phyloP scores from a whole-genome alignment of 2,797 vertebrate species.

The Syngnathus rostellatus region DNA sequence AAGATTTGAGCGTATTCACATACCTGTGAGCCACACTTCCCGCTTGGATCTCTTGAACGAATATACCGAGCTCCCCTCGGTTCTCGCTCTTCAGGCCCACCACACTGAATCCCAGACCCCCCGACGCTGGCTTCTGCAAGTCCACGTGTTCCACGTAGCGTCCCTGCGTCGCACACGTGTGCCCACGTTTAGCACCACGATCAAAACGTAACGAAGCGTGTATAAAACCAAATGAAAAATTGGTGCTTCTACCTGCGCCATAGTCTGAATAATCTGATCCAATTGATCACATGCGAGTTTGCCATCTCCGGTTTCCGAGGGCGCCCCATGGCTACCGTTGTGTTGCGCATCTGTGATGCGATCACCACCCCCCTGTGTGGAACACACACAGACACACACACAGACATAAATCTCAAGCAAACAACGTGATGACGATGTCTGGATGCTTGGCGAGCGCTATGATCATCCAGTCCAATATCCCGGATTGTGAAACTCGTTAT shows the following conservation, averaged over 20 bases:
- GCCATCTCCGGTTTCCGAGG: constrained; percentile 60
- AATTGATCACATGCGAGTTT: constrained; percentile 74
- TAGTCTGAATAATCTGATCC: constrained; percentile 78
- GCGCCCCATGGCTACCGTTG: constrained; percentile 68
- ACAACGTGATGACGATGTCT: background rate
- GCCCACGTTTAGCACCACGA: constrained; percentile 4
- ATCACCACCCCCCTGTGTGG: constrained; percentile 40
- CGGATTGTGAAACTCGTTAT: constrained; percentile 35
- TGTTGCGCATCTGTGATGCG: constrained; percentile 64
- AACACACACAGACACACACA: background rate
- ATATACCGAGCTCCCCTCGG: constrained; percentile 92
- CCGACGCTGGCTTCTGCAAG: constrained; percentile 80
- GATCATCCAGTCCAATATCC: background rate
- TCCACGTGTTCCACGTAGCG: constrained; percentile 81
- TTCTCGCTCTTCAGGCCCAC: constrained; percentile 92
- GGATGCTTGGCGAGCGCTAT: background rate
- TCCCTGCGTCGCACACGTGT: constrained; percentile 65
- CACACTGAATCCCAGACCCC: constrained; percentile 93
- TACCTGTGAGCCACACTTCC: constrained; percentile 91
- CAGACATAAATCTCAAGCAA: background rate
- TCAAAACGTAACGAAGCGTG: background rate
- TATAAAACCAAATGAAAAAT: background rate
- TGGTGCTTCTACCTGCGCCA: constrained; percentile 80
- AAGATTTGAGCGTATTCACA: background rate
- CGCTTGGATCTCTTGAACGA: constrained; percentile 92